Conservation (phyloP, 2,888 invertebrate species). For the Xestia c-nigrum region DNA sequence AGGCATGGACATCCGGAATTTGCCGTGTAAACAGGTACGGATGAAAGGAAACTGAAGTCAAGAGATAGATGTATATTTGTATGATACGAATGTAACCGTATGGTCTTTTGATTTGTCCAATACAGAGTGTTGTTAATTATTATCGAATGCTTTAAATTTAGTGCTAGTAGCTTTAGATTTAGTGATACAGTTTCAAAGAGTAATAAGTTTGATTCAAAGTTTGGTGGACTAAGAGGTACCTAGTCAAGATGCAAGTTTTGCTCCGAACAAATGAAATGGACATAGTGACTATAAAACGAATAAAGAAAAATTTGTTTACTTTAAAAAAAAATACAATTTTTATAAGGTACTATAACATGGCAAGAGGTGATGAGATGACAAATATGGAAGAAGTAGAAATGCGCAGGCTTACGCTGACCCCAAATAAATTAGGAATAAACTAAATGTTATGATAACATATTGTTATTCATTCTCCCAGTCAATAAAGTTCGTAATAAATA, state of each 20-base stretch:
- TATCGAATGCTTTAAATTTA: too few species aligned
- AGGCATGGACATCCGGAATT: constrained; percentile 14
- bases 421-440: neutral
- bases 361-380: neutral
- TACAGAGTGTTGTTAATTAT: too few species aligned
- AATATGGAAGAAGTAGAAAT: neutral
- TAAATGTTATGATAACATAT: neutral
- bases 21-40: constrained; percentile 5
- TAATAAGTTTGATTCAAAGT: neutral
- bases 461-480: neutral
- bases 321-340: too few species aligned
- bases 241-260: neutral
- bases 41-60: neutral
- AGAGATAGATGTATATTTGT: neutral
- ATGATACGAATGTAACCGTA: neutral
- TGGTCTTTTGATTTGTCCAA: neutral
- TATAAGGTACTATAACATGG: too few species aligned
- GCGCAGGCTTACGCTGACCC: neutral
- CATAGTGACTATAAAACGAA: too few species aligned
- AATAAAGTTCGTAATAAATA: constrained; percentile 18
- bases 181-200: neutral
- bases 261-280: neutral
- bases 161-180: too few species aligned
- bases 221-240: neutral
- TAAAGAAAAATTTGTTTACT: too few species aligned